Evolutionary conservation across 2,113 vertebrate species (phyloP), one percentile per base, ranked within the genome.

Genomic region (Datnioides undecimradiatus): DNA sequence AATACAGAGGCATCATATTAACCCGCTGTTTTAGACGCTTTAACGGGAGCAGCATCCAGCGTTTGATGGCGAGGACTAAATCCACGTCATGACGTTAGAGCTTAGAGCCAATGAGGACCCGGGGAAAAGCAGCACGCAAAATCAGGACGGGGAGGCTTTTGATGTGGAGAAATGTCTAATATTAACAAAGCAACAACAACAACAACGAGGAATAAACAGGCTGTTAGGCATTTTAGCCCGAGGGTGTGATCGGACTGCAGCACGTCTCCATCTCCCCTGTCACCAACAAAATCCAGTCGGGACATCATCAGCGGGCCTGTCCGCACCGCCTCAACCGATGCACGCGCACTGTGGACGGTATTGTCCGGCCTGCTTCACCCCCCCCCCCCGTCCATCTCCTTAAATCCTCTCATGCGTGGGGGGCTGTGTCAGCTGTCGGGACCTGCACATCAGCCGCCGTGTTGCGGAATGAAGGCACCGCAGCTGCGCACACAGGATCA

Each of bases 1-100:
- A n/a, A 43, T 5, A 17, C 36, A 34, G 29, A 45, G 23, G n/a
- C 31, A 57, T 38, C 6, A 27, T 5, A 68, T 55, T 3, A 67
- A 75, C 0, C 1, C 14, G 52, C 10, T 31, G 49, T 13, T 57
- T 13, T 17, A 31, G 60, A 33, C 48, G 57, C 38, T 66, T 67
- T 46, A 34, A 64, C 10, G 55, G 51, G 34, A n/a, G 21, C 17
- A 11, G 40, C 43, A 40, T 58, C 1, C 69, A 45, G 29, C 73
- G 59, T 73, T 23, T 55, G 38, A 40, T 12, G 31, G 46, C 25
- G 49, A 70, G 4, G 46, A 34, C 2, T 38, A 36, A 23, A 78
- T 14, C 34, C 38, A 70, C 87, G 87, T 90, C 84, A 85, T 88
- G 80, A 90, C 89, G 86, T 80, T 29, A 43, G 6, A 27, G 49